These are phyloP conservation scores for Neosilurus mollespiculum DNA, from an alignment of 2,797 vertebrate species.

Conservation along the genomic window DNA sequence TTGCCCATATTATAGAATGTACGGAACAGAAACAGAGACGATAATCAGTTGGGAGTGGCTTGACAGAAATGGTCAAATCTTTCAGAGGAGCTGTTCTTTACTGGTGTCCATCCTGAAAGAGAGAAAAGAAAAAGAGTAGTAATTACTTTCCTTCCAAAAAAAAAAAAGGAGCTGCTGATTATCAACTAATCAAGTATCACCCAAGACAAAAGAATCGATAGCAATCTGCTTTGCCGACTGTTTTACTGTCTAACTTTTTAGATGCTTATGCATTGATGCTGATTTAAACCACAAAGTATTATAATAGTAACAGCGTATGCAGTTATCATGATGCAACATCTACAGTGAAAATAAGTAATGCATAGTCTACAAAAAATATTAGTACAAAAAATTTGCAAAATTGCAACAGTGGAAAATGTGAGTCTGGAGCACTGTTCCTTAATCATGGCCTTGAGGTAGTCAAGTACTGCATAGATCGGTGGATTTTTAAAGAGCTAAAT, in stretches of 20 bases:
- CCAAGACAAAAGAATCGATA: background rate
- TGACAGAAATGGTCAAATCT: slow-evolving; percentile 7
- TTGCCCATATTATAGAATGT: slow-evolving; percentile 58
- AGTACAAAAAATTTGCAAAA: background rate
- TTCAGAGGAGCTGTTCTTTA: slow-evolving; percentile 8
- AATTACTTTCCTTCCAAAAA: slow-evolving; percentile 13
- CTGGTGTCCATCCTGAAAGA: slow-evolving; percentile 34
- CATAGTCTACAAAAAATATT: background rate
- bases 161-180: background rate
- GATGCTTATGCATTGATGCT: background rate
- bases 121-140: slow-evolving; percentile 18
- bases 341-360: background rate
- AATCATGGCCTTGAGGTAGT: background rate
- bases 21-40: background rate
- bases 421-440: background rate
- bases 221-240: background rate
- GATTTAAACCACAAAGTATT: background rate
- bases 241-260: background rate
- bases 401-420: background rate
- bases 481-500: background rate
- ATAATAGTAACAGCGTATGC: background rate
- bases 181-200: background rate
- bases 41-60: background rate
- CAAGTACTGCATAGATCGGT: background rate
- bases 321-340: background rate